Base-by-base conservation (phyloP, 2,888 invertebrate genomes). In the Drosophila nigricruria region DNA sequence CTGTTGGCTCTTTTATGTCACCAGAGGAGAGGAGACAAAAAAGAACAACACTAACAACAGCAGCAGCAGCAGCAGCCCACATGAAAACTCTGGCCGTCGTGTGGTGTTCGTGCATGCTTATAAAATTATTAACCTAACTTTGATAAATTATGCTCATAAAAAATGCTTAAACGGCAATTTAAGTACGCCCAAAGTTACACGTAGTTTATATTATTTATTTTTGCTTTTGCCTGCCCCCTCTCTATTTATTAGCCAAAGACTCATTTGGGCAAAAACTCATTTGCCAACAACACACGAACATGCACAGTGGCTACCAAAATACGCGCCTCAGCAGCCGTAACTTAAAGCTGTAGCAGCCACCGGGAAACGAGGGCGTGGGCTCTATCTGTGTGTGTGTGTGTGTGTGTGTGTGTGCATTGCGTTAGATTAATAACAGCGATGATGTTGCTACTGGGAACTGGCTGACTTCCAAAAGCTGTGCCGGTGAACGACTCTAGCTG, bases 101-200 rank as follows among this genome's bases (percentile, higher is more conserved):
- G 42, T 63, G 59, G 38, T 63, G 59, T 66, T 62, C 49, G 58
- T 57, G 45, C 59, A 64, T 64, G 73, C 60, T 76, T 79, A 66
- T 72, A 77, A 84, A 87, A 85, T 85, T 82, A 87, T 87, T 82
- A 87, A 87, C 82, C 69, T 78, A 82, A 87, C 88, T 85, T 85
- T 87, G 87, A 87, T 87, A 87, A 87, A 88, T 87, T 76, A 82
- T 82, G 87, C 81, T 79, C 87, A 81, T 87, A 88, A 88, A 86
- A 87, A 88, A 77, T 70, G 85, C 83, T 82, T 82, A 82, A 89
- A 79, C 77, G 79, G 79, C 84, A 87, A 88, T 88, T 86, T 83
- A 81, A 88, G 80, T 88, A 87, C 84, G 84, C 84, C 84, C 84
- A 87, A 82, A 85, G 78, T 85, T 77, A 43, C 64, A 60, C 65